Percentiles rank a stretch among this genome's conserved stretches.
Conservation (phyloP, 2,888 invertebrate species). For the Chrysotoxum bicinctum region DNA sequence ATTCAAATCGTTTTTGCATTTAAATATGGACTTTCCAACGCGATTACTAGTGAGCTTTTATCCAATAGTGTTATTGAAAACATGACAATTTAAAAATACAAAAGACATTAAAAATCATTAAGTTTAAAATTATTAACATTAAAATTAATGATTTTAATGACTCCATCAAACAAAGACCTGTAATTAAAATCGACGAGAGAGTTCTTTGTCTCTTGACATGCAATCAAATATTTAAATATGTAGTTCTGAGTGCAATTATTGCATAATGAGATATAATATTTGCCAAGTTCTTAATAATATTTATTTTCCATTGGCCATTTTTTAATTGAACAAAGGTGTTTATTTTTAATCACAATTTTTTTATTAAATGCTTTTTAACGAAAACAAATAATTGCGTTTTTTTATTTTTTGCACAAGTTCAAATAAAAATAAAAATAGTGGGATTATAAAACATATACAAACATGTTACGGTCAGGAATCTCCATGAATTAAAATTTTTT, state of each 20-base stretch:
- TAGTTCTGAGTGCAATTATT: not conserved
- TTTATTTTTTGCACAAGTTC: too few relatives aligned
- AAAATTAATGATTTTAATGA: not conserved
- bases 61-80: too few relatives aligned
- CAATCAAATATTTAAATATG: not conserved
- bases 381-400: too few relatives aligned
- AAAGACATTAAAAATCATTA: not conserved
- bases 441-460: too few relatives aligned
- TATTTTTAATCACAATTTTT: not conserved
- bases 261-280: not conserved
- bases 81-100: not conserved
- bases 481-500: too few relatives aligned
- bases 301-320: not conserved
- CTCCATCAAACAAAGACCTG: not conserved
- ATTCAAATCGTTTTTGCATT: too few relatives aligned
- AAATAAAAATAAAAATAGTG: too few relatives aligned
- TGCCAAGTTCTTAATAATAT: not conserved
- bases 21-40: too few relatives aligned
- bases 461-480: too few relatives aligned
- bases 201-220: not conserved
- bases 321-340: not conserved
- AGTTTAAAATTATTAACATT: not conserved
- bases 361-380: not conserved
- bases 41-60: too few relatives aligned
- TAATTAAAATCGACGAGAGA: not conserved